Evolutionary conservation across 2,113 vertebrate species (phyloP).

Genomic region (Mobula hypostoma): DNA sequence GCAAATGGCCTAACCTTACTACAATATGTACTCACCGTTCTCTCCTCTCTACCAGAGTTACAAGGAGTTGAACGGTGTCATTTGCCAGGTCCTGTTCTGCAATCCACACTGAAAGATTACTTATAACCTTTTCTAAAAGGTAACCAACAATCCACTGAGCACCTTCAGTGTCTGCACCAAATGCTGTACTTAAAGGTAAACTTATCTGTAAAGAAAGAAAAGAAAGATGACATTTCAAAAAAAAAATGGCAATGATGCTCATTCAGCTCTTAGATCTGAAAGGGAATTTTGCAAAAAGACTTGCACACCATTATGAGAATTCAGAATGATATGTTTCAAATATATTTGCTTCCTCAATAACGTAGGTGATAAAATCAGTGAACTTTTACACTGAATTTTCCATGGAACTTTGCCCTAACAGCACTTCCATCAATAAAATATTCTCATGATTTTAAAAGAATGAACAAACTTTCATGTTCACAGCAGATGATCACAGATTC

Average conservation of each 20-base stretch:
- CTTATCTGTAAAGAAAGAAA: slow-evolving; percentile 75
- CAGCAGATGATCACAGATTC: neutral
- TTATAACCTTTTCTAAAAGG: slow-evolving; percentile 96
- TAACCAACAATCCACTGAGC: slow-evolving; percentile 98
- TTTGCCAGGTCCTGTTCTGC: slow-evolving; percentile 89
- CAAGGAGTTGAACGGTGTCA: slow-evolving; percentile 93
- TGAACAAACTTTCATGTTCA: neutral
- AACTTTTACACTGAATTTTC: no score
- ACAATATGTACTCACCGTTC: slow-evolving; percentile 68
- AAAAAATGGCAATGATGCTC: neutral
- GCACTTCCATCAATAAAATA: no score
- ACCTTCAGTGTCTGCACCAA: slow-evolving; percentile 92
- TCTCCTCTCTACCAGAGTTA: slow-evolving; percentile 90
- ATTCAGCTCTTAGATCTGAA: neutral
- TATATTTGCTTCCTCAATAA: neutral
- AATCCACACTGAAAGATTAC: slow-evolving; percentile 96
- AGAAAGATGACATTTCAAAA: slow-evolving; percentile 40
- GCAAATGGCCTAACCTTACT: neutral
- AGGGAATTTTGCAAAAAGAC: neutral
- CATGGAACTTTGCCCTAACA: no score
- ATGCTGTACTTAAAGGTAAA: slow-evolving; percentile 85
- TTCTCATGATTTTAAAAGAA: neutral
- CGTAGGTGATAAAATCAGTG: neutral
- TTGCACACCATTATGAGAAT: neutral
- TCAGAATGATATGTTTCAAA: neutral